Evolutionary conservation across 2,888 invertebrate species (phyloP).

Genomic region (Plusia festucae): DNA sequence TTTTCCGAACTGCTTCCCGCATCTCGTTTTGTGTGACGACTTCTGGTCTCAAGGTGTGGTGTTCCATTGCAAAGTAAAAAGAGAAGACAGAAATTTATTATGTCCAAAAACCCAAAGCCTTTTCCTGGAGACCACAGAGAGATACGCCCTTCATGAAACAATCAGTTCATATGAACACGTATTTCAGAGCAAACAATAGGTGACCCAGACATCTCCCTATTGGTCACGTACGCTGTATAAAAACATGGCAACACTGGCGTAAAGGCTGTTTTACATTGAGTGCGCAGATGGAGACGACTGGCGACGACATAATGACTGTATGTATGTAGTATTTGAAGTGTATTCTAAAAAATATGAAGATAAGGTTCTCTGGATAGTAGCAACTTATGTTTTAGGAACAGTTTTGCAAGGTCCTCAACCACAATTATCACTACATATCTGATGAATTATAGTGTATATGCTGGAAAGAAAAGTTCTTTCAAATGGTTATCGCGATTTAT

Average conservation of each 20-base stretch:
- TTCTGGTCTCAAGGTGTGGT: too few species aligned
- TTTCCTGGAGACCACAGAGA: neutral
- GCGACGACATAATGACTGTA: neutral
- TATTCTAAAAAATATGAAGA: neutral
- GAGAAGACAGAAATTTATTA: too few species aligned
- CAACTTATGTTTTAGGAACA: too few species aligned
- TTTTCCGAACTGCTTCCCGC: too few species aligned
- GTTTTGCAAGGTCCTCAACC: too few species aligned
- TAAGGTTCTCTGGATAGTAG: neutral
- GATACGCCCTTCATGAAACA: neutral
- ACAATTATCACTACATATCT: too few species aligned
- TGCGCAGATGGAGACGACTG: neutral
- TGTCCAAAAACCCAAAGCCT: neutral
- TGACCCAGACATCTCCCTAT: slow-evolving; percentile 8
- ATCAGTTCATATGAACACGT: slow-evolving; percentile 2
- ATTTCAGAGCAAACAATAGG: slow-evolving; percentile 23
- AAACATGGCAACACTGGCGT: neutral
- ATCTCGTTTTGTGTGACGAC: too few species aligned
- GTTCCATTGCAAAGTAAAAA: too few species aligned
- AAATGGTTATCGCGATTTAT: too few species aligned
- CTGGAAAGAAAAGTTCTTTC: too few species aligned
- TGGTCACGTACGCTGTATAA: slow-evolving; percentile 8
- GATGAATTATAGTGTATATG: too few species aligned
- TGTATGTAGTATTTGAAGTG: neutral
- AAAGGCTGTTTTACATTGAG: neutral